Evolutionary conservation across 2,113 vertebrate species (phyloP).

Genomic region (Cavia porcellus): DNA sequence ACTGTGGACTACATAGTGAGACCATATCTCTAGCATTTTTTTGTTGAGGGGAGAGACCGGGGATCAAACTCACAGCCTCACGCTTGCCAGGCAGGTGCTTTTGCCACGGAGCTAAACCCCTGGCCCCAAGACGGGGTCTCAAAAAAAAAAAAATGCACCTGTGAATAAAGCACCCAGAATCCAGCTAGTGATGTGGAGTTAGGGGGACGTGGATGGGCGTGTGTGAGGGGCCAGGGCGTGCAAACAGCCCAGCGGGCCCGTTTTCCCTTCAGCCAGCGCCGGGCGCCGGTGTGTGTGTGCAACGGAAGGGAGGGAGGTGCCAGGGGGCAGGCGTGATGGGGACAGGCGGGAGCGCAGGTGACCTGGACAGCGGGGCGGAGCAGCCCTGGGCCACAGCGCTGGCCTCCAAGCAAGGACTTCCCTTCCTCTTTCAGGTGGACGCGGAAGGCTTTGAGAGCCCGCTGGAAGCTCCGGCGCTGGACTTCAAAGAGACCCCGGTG

Average conservation of each 20-base stretch:
- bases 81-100: too few species aligned
- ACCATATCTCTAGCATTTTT: not conserved
- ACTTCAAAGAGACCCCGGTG: conserved; percentile 85
- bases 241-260: not conserved
- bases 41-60: too few species aligned
- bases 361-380: not conserved
- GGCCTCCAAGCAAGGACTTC: not conserved
- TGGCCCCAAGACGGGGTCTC: not conserved
- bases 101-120: too few species aligned
- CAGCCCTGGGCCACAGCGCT: not conserved
- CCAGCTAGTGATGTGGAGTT: not conserved
- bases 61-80: too few species aligned
- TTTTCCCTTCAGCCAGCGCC: not conserved
- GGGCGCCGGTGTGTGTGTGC: accelerated
- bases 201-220: not conserved
- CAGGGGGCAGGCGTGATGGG: too few species aligned
- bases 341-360: accelerated
- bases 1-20: not conserved
- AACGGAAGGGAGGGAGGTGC: not conserved
- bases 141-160: not conserved
- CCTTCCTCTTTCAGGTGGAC: conserved; percentile 81
- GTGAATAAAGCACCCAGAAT: not conserved
- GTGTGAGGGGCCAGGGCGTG: not conserved
- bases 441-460: conserved; percentile 82
- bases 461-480: conserved; percentile 82